Evolutionary conservation across 2,113 vertebrate genomes (phyloP).

Genomic region (Coptodon bakossiorum): DNA sequence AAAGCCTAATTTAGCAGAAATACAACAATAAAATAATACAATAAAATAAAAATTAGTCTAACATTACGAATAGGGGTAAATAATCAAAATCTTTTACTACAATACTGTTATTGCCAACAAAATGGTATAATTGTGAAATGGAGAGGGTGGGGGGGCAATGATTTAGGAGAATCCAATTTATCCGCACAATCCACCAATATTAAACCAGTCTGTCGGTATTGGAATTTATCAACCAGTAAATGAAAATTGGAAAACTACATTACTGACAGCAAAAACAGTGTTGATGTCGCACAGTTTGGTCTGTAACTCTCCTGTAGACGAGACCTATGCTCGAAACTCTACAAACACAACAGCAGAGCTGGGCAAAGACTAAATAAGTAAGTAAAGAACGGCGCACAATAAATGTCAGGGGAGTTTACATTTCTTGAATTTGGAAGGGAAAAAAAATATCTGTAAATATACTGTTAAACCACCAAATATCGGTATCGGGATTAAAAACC

Average conservation of each 20-base stretch:
- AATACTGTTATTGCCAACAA: not conserved
- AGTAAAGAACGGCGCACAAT: rapidly evolving
- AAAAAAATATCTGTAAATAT: not conserved
- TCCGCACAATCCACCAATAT: not conserved
- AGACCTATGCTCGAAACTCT: not conserved
- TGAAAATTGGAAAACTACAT: not conserved
- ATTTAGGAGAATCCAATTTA: not conserved
- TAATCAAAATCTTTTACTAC: not conserved
- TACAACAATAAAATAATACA: not conserved
- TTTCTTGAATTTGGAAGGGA: not conserved
- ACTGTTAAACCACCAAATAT: not conserved
- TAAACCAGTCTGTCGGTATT: not conserved
- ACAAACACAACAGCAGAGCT: not conserved
- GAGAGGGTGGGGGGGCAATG: not conserved
- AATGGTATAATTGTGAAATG: not conserved
- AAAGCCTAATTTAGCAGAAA: not conserved
- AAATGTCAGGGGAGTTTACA: not conserved
- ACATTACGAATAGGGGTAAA: not conserved
- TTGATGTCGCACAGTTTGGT: not conserved
- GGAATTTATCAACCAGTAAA: not conserved
- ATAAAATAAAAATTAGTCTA: not conserved
- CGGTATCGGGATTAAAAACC: not conserved
- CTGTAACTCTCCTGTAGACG: not conserved
- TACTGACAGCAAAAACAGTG: not conserved
- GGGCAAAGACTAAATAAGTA: not conserved